Evolutionary conservation across 2,888 invertebrate species (phyloP).

Genomic region (Homarus gammarus): DNA sequence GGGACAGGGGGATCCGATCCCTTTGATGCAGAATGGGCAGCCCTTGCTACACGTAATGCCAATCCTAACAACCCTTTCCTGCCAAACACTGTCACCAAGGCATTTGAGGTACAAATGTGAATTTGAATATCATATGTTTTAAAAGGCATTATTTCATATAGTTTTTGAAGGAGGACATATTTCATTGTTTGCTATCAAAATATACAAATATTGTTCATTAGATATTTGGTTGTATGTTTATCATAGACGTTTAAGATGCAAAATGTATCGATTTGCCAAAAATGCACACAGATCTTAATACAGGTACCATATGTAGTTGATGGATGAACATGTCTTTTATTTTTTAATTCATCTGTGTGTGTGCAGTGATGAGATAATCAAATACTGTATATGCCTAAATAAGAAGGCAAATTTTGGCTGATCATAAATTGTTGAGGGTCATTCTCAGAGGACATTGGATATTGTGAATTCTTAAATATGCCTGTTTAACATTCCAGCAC

Average conservation of each 20-base stretch:
- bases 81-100: constrained; percentile 81
- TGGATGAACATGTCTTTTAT: not conserved
- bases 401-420: not conserved
- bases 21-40: constrained; percentile 92
- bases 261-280: not conserved
- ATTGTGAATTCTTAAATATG: not conserved
- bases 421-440: not conserved
- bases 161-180: constrained; percentile 13
- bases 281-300: not conserved
- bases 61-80: constrained; percentile 84
- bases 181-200: not conserved
- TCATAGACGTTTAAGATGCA: not conserved
- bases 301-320: not conserved
- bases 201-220: constrained; percentile 35
- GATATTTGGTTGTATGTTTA: not conserved
- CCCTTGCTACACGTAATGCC: constrained; percentile 81
- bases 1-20: constrained; percentile 82
- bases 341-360: not conserved
- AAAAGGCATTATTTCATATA: constrained; percentile 43
- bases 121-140: constrained; percentile 27
- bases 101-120: constrained; percentile 84
- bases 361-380: not conserved
- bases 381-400: not conserved
- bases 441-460: not conserved
- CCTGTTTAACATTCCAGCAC: not conserved